phyloP scores from a whole-genome alignment of 2,113 vertebrate species.

The Pardalotus punctatus region DNA sequence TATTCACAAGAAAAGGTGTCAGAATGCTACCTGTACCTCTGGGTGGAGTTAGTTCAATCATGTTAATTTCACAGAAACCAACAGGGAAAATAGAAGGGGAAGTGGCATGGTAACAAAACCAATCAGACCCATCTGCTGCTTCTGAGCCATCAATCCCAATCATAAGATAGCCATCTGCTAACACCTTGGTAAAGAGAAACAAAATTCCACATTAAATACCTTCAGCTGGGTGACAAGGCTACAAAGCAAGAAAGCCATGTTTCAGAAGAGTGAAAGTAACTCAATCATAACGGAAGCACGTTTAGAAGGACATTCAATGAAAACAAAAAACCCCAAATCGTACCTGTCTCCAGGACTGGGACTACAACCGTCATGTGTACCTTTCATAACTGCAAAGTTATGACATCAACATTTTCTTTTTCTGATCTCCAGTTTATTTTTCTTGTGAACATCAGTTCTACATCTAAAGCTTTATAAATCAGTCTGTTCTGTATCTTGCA shows the following conservation, averaged over 20 bases:
- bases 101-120: conserved; percentile 98
- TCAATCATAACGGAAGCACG: background rate
- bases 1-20: conserved; percentile 7
- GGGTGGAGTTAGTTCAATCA: conserved; percentile 96
- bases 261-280: background rate
- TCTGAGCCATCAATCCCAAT: conserved; percentile 98
- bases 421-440: background rate
- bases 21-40: conserved; percentile 82
- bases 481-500: background rate
- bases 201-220: conserved; percentile 49
- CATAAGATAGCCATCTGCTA: conserved; percentile 98
- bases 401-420: background rate
- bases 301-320: background rate
- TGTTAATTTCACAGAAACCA: conserved; percentile 99
- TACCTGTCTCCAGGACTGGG: background rate
- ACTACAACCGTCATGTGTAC: background rate
- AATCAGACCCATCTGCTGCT: conserved; percentile 97
- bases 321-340: background rate
- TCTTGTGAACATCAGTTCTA: background rate
- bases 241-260: conserved; percentile 30
- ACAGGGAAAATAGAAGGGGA: conserved; percentile 98
- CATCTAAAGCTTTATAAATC: background rate
- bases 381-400: background rate
- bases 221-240: background rate
- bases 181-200: conserved; percentile 78